phyloP scores from a whole-genome alignment of 2,888 invertebrate genomes.

The Gymnoscelis rufifasciata region DNA sequence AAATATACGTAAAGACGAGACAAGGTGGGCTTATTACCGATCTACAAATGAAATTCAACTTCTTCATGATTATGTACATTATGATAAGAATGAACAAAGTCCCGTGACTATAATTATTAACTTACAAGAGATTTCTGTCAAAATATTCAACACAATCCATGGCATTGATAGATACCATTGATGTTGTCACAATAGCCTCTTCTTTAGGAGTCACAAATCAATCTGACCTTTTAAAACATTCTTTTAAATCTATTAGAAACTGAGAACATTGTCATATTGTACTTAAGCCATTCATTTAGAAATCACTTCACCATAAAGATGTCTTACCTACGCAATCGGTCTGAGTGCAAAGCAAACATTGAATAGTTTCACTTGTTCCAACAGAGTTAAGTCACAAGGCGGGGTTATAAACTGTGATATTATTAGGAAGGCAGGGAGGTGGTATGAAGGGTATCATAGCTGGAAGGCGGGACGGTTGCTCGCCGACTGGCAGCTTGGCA shows the following conservation, averaged over 20 bases:
- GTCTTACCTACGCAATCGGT: conserved; percentile 64
- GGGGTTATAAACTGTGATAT: conserved; percentile 39
- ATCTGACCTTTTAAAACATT: conserved; percentile 21
- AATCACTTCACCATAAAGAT: conserved; percentile 34
- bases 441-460: conserved; percentile 34
- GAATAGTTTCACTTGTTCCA: conserved; percentile 55
- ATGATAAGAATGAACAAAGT: not conserved
- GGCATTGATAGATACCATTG: conserved; percentile 3
- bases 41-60: no score
- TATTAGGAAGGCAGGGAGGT: conserved; percentile 33
- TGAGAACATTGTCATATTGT: conserved; percentile 13
- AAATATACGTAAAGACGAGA: no score
- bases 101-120: not conserved
- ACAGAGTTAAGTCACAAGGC: conserved; percentile 46
- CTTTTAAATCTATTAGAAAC: conserved; percentile 18
- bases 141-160: conserved; percentile 4
- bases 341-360: conserved; percentile 68
- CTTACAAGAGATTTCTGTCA: conserved; percentile 6
- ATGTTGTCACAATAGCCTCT: conserved; percentile 5
- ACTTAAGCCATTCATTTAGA: conserved; percentile 25
- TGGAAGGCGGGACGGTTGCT: conserved; percentile 37
- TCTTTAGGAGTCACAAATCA: conserved; percentile 2
- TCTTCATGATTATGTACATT: no score
- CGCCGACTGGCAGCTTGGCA: conserved; percentile 62
- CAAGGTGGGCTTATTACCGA: no score